Percentiles rank a stretch among this genome's conserved stretches.
These are phyloP conservation scores for Cataglyphis hispanica DNA, from an alignment of 1,140 invertebrate genomes.

Conservation along the genomic window DNA sequence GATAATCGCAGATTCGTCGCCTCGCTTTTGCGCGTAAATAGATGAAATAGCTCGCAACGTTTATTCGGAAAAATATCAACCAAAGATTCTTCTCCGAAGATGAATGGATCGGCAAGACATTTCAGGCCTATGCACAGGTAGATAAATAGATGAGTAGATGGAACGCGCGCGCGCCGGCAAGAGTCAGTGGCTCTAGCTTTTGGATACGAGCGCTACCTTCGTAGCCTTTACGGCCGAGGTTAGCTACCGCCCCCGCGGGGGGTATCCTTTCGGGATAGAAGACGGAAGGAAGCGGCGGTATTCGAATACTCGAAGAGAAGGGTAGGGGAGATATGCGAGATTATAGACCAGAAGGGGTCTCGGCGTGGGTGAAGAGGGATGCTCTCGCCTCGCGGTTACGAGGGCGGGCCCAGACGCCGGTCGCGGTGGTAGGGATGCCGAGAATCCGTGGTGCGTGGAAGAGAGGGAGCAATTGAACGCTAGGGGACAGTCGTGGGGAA, in stretches of 20 bases:
- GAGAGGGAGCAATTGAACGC: constrained; percentile 57
- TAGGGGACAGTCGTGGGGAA: constrained; percentile 64
- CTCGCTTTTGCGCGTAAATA: constrained; percentile 56
- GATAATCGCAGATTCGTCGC: constrained; percentile 57
- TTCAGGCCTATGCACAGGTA: not conserved
- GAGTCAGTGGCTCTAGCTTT: constrained; percentile 58
- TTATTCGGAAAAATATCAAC: constrained; percentile 30
- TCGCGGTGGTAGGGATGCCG: constrained; percentile 59
- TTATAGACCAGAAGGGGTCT: constrained; percentile 61
- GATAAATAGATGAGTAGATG: not conserved
- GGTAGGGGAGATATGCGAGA: constrained; percentile 51
- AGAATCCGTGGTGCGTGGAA: constrained; percentile 39
- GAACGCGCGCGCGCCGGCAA: not conserved
- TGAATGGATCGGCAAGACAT: constrained; percentile 19
- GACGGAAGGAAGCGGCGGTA: constrained; percentile 60
- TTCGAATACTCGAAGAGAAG: constrained; percentile 33
- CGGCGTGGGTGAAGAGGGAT: constrained; percentile 79
- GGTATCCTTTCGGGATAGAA: constrained; percentile 69
- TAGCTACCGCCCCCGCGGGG: constrained; percentile 82
- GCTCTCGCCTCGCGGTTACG: constrained; percentile 77
- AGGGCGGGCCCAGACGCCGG: constrained; percentile 77
- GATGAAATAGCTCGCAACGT: constrained; percentile 57
- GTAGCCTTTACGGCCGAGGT: constrained; percentile 55
- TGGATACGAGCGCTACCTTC: constrained; percentile 69
- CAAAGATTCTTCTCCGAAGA: not conserved